Percentiles rank a stretch among this genome's conserved stretches.
These are phyloP conservation scores for Simalia tracyae DNA, from an alignment of 2,797 vertebrate genomes.

Conservation along the genomic window DNA sequence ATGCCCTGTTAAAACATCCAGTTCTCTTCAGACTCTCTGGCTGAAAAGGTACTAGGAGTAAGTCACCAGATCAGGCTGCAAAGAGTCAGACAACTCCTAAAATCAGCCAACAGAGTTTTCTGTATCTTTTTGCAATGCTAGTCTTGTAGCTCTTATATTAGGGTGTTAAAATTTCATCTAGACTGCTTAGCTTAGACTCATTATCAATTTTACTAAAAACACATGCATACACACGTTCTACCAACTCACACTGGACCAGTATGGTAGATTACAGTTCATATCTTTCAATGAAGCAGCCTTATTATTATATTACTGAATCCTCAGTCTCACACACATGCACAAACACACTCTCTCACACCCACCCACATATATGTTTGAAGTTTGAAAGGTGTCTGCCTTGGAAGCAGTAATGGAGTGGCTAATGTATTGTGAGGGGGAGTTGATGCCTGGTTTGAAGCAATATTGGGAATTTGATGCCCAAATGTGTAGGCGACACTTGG, in stretches of 20 bases:
- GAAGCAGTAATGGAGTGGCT: background rate
- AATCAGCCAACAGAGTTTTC: background rate
- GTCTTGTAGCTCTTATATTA: background rate
- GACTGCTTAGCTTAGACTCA: slow-evolving; percentile 18
- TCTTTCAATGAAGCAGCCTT: background rate
- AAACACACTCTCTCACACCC: background rate
- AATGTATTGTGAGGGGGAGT: background rate
- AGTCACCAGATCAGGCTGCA: background rate
- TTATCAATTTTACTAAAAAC: slow-evolving; percentile 4
- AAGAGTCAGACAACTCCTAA: background rate
- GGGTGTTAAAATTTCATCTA: background rate
- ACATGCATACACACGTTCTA: background rate
- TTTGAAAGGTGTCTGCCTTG: slow-evolving; percentile 18
- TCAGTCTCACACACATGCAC: background rate
- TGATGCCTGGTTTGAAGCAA: accelerated
- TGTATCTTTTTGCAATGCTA: no score
- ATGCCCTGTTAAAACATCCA: slow-evolving; percentile 3
- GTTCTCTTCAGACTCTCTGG: background rate
- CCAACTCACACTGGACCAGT: background rate
- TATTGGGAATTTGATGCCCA: background rate
- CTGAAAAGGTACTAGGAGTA: background rate
- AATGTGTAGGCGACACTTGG: background rate
- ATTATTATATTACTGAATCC: background rate
- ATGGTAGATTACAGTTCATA: background rate
- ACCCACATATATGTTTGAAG: background rate